Evolutionary conservation across 2,797 vertebrate genomes (phyloP).

Genomic region (Spinus olivaceus): DNA sequence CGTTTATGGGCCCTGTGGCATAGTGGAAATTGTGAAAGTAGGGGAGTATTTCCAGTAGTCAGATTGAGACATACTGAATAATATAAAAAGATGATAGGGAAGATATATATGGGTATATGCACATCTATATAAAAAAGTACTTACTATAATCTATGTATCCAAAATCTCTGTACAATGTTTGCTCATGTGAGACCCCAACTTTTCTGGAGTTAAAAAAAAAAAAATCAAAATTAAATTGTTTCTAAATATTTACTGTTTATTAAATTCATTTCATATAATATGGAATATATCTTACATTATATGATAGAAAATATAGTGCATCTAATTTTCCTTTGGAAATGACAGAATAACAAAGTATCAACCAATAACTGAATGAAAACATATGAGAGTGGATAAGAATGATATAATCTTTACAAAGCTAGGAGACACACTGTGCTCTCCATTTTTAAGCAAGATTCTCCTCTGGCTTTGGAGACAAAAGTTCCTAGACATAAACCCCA

Average conservation of each 20-base stretch:
- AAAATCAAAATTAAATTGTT: not conserved
- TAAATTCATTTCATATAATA: not conserved
- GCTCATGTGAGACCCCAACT: rapidly evolving
- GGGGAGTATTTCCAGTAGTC: not conserved
- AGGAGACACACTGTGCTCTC: not conserved
- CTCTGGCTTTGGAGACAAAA: not conserved
- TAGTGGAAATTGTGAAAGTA: not conserved
- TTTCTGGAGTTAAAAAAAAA: not conserved
- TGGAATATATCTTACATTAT: not conserved
- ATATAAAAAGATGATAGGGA: not conserved
- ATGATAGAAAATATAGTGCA: not conserved
- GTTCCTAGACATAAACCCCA: not conserved
- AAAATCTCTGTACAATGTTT: not conserved
- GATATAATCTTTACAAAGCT: not conserved
- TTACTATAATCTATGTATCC: not conserved
- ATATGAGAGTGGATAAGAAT: not conserved
- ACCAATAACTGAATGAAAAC: not conserved
- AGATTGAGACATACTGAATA: not conserved
- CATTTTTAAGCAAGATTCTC: not conserved
- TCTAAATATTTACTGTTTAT: not conserved
- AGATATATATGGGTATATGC: not conserved
- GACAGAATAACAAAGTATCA: not conserved
- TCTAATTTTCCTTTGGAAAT: not conserved
- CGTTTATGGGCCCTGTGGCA: not conserved
- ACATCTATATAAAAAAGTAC: not conserved